A percentile compares a stretch with the other conserved stretches of the same genome.
Evolutionary conservation across 2,113 vertebrate genomes (phyloP).

Genomic region (Sinocyclocheilus anophthalmus): DNA sequence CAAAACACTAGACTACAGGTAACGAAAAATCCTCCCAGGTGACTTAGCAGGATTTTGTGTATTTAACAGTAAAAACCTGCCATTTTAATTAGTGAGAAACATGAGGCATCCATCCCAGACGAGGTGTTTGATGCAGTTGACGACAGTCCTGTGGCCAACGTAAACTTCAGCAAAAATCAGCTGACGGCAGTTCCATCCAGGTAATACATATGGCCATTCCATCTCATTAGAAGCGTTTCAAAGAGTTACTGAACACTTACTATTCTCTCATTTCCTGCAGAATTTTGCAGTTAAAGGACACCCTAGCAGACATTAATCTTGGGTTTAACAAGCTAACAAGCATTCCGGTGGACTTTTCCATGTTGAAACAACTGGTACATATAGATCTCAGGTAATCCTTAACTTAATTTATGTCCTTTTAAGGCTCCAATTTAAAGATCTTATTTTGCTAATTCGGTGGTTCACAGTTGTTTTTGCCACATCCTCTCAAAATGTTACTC

Average conservation of each 20-base stretch:
- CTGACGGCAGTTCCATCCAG: slow-evolving; percentile 82
- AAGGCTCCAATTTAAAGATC: neutral
- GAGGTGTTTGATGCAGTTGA: slow-evolving; percentile 82
- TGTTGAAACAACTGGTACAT: slow-evolving; percentile 82
- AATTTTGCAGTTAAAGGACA: slow-evolving; percentile 83
- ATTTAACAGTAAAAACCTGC: neutral
- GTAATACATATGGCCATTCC: slow-evolving; percentile 65
- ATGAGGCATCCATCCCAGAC: slow-evolving; percentile 79
- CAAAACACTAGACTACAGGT: slow-evolving; percentile 88
- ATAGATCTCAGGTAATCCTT: slow-evolving; percentile 86
- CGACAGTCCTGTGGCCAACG: slow-evolving; percentile 65
- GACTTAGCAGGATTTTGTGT: neutral
- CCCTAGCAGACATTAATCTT: slow-evolving; percentile 82
- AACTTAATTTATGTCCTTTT: neutral
- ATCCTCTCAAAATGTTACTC: neutral
- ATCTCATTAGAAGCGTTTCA: neutral
- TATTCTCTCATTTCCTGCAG: slow-evolving; percentile 70
- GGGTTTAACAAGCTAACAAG: slow-evolving; percentile 89
- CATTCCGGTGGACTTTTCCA: slow-evolving; percentile 77
- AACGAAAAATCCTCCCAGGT: neutral
- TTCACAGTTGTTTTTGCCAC: neutral
- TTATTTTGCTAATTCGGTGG: neutral
- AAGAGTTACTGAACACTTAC: neutral
- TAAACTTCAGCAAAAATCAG: slow-evolving; percentile 94
- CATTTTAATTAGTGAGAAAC: slow-evolving; percentile 80